A percentile compares a stretch with the other conserved stretches of the same genome.
Evolutionary conservation across 2,797 vertebrate species (phyloP).

Genomic region (Pantherophis vulpinus): DNA sequence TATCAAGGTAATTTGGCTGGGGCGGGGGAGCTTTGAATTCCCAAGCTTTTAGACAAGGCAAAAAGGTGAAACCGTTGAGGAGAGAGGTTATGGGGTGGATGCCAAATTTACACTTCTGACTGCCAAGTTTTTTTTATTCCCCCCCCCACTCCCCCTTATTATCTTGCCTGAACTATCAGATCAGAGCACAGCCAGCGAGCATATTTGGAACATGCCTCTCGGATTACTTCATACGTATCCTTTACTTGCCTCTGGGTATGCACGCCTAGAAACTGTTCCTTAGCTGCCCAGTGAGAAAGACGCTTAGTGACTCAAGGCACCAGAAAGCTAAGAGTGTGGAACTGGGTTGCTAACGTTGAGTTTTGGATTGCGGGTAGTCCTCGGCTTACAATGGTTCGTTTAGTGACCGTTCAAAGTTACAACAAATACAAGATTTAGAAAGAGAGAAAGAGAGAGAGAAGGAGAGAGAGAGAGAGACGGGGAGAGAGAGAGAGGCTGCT

Average conservation of each 20-base stretch:
- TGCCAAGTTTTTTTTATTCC: neutral
- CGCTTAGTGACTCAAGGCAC: neutral
- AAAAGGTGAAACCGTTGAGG: neutral
- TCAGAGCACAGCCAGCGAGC: neutral
- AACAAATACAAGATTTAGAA: neutral
- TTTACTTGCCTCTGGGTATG: neutral
- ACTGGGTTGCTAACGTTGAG: neutral
- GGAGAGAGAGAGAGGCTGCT: neutral
- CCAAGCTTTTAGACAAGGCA: neutral
- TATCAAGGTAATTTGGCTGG: no score
- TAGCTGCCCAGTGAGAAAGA: neutral
- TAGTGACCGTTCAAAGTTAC: neutral
- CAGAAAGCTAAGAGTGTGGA: neutral
- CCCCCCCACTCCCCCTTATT: fast-evolving
- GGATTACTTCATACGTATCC: neutral
- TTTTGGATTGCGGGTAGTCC: neutral
- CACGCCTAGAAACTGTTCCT: neutral
- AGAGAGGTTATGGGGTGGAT: neutral
- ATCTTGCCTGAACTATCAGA: neutral
- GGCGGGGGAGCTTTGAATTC: neutral
- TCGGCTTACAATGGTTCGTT: neutral
- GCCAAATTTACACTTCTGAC: neutral
- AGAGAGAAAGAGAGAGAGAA: fast-evolving
- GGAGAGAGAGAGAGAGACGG: fast-evolving
- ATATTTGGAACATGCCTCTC: no score